Conservation (phyloP, 1,140 invertebrate genomes). For the honey bee (Apis mellifera) region DNA sequence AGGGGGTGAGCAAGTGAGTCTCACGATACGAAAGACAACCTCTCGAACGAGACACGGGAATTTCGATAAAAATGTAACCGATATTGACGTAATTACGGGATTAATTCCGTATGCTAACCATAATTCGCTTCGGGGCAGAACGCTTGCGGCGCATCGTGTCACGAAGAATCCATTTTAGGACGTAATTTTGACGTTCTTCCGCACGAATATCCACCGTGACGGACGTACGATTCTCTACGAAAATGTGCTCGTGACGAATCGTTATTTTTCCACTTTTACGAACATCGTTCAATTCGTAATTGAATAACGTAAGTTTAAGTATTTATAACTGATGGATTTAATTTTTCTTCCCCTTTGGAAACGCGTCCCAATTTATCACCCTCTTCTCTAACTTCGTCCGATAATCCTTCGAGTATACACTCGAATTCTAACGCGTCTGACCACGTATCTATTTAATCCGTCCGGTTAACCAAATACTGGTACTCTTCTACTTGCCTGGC, state of each 20-base stretch:
- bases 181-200: not conserved
- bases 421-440: not conserved
- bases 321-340: not conserved
- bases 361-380: not conserved
- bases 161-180: not conserved
- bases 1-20: not conserved
- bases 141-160: too few species aligned
- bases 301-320: too few species aligned
- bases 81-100: constrained; percentile 18
- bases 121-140: not conserved
- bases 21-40: constrained; percentile 4
- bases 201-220: not conserved
- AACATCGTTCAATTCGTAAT: too few species aligned
- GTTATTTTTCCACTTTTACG: not conserved
- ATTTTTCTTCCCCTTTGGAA: not conserved
- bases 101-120: not conserved
- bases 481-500: constrained; percentile 1
- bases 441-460: constrained; percentile 18
- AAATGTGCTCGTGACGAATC: too few species aligned
- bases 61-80: constrained; percentile 31
- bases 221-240: too few species aligned
- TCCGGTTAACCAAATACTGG: not conserved
- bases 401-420: not conserved
- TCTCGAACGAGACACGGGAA: constrained; percentile 5
- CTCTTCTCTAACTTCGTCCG: not conserved